Evolutionary conservation across 2,797 vertebrate species (phyloP), one percentile per base, ranked within the genome.

Genomic region (Rachycentron canadum): DNA sequence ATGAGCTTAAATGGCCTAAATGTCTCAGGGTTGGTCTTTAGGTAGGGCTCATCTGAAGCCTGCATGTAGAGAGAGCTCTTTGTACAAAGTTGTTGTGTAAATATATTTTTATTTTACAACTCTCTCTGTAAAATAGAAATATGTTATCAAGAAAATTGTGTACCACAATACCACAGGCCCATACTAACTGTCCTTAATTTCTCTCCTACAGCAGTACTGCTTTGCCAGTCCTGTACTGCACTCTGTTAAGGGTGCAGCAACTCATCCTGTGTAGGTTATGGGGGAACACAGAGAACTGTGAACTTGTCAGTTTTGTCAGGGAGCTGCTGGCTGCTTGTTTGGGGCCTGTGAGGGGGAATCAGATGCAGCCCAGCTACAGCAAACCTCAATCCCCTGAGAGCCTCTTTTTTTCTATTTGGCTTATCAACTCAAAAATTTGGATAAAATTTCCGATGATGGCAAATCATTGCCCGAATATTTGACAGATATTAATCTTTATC

Each of bases 171-270:
- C 98, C 97, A 98, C 97, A 97, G 97, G 98, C 97, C 97, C 97
- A 98, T 99, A 99, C 98, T 99, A 99, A 99, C 98, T 99, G 97
- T 99, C 97, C 98, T 99, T 99, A 99, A 99, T 99, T 99, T 99
- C 98, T 99, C 97, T 99, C 98, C 98, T 99, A 99, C 98, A 99
- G 98, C 98, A 99, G 98, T 99, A 99, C 98, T 99, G 98, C 98
- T 99, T 97, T 99, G 98, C 97, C 98, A 99, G 98, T 99, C 98
- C 98, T 99, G 98, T 99, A 94, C 98, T 99, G 98, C 98, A 97
- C 97, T 98, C 97, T 99, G 97, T 99, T 99, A 98, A 98, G 97
- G 97, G 98, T 97, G 99, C 98, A 98, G 98, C 98, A 98, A 98
- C 98, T 99, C 98, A 95, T 98, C 98, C 97, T 99, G 98, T 99